phyloP scores from a whole-genome alignment of 1,140 invertebrate genomes.

The Leptonema lineaticorne region DNA sequence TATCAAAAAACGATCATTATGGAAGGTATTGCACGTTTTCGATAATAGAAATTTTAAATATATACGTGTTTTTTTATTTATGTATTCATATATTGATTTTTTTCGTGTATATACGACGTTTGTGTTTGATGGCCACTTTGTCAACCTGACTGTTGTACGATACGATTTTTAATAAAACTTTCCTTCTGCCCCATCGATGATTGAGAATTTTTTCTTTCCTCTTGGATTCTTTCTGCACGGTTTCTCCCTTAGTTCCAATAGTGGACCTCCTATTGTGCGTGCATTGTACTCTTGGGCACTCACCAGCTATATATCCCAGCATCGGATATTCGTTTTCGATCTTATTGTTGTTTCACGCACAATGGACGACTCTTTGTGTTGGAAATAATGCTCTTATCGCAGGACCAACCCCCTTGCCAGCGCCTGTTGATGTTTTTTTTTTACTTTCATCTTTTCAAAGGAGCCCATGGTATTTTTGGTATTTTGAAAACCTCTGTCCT shows the following conservation, averaged over 20 bases:
- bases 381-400: conserved; percentile 39
- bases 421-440: conserved; percentile 35
- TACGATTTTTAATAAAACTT: conserved; percentile 12
- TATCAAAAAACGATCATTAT: too few species aligned
- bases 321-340: conserved; percentile 30
- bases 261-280: conserved; percentile 19
- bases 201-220: neutral
- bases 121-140: neutral
- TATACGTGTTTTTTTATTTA: too few species aligned
- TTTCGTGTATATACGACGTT: neutral
- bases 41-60: too few species aligned
- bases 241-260: conserved; percentile 1
- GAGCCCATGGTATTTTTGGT: neutral
- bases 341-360: conserved; percentile 41
- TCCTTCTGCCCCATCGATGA: neutral
- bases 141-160: neutral
- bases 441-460: neutral
- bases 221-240: conserved; percentile 1
- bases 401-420: conserved; percentile 3
- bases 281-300: conserved; percentile 7
- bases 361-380: conserved; percentile 38
- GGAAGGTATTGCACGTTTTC: too few species aligned
- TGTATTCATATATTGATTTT: neutral
- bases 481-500: neutral
- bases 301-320: neutral